phyloP scores from a whole-genome alignment of 2,113 vertebrate species.

The Lepisosteus osseus region DNA sequence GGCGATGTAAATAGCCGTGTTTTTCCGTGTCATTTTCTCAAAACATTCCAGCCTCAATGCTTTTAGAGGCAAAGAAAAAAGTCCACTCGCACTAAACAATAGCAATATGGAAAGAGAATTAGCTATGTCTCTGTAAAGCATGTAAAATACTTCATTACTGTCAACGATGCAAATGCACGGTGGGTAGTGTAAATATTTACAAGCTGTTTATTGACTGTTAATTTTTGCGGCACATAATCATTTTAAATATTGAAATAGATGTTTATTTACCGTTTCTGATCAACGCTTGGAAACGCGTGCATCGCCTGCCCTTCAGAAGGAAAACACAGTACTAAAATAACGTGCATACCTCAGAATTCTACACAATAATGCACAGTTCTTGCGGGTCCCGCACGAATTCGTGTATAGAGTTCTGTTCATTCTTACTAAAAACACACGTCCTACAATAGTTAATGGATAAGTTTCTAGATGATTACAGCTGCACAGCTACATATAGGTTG shows the following conservation, averaged over 20 bases:
- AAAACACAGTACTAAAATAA: constrained; percentile 28
- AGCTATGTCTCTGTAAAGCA: background rate
- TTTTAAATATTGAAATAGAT: background rate
- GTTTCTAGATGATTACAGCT: background rate
- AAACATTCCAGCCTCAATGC: background rate
- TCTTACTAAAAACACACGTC: too few species aligned
- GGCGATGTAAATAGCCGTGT: constrained; percentile 50
- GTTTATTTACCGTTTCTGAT: background rate
- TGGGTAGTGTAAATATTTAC: constrained; percentile 7
- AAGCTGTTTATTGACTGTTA: constrained; percentile 9
- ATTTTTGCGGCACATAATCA: background rate
- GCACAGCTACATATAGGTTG: too few species aligned
- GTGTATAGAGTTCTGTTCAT: background rate
- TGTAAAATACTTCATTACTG: constrained; percentile 25
- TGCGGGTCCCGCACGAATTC: too few species aligned
- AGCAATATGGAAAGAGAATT: background rate
- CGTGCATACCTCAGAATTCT: background rate
- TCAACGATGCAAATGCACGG: constrained; percentile 23
- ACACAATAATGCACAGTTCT: constrained; percentile 2
- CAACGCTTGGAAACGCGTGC: constrained; percentile 19
- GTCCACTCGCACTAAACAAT: constrained; percentile 3
- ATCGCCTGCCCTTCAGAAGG: constrained; percentile 30
- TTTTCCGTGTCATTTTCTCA: constrained; percentile 18
- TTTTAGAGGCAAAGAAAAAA: background rate
- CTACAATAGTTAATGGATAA: constrained; percentile 9